Conservation (phyloP, 2,888 invertebrate species). For the Bombylius major region DNA sequence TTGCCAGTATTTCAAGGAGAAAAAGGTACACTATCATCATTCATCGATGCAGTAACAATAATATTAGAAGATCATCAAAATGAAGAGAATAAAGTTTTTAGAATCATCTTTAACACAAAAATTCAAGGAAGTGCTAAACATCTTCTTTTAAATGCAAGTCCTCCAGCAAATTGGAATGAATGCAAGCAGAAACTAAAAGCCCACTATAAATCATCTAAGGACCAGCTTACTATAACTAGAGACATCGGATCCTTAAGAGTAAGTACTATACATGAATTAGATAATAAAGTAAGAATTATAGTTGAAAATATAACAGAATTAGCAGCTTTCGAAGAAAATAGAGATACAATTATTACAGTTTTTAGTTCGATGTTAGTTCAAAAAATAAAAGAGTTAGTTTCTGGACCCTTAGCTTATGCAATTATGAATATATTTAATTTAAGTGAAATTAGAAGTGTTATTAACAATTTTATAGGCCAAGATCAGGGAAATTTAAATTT, state of each 20-base stretch:
- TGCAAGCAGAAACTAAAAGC: neutral
- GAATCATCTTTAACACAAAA: neutral
- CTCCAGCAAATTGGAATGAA: neutral
- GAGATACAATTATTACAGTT: neutral
- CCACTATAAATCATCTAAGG: neutral
- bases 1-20: too few species aligned
- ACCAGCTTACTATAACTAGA: neutral
- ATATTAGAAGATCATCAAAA: neutral
- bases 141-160: neutral
- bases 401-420: too few species aligned
- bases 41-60: neutral
- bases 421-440: too few species aligned
- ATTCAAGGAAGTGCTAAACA: neutral
- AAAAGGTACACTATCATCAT: slow-evolving; percentile 1
- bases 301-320: slow-evolving; percentile 7
- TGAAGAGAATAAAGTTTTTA: neutral
- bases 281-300: slow-evolving; percentile 7
- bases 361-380: slow-evolving; percentile 8
- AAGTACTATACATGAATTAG: slow-evolving; percentile 8
- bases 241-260: neutral
- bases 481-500: slow-evolving; percentile 1
- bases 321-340: slow-evolving; percentile 6
- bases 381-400: too few species aligned
- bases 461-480: slow-evolving; percentile 6
- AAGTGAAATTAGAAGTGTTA: too few species aligned